phyloP scores from a whole-genome alignment of 1,140 invertebrate genomes.

The Parasteatoda tepidariorum region DNA sequence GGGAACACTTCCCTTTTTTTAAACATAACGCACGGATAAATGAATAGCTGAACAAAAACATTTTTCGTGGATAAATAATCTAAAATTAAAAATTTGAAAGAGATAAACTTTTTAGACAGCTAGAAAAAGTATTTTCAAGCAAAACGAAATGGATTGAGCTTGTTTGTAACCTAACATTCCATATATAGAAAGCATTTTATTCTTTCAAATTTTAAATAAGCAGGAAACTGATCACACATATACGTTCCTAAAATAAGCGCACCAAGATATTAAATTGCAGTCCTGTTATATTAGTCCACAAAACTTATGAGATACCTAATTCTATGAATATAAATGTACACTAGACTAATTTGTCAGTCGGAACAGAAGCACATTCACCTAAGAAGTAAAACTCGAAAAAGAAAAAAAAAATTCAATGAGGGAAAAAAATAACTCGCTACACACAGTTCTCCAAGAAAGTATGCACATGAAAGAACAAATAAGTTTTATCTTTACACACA shows the following conservation, averaged over 20 bases:
- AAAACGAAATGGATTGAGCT: no score
- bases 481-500: background rate
- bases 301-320: slow-evolving; percentile 38
- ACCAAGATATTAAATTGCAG: slow-evolving; percentile 4
- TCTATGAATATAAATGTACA: slow-evolving; percentile 51
- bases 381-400: slow-evolving; percentile 49
- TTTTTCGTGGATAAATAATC: no score
- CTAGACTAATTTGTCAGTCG: slow-evolving; percentile 37
- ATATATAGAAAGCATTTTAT: no score
- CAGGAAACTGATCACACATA: slow-evolving; percentile 26
- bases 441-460: slow-evolving; percentile 7
- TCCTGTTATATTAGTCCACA: slow-evolving; percentile 32
- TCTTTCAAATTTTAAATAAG: no score
- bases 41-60: no score
- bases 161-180: no score
- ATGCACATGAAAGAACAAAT: slow-evolving; percentile 25
- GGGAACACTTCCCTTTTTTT: no score
- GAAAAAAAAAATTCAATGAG: background rate
- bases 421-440: slow-evolving; percentile 10
- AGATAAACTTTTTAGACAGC: no score
- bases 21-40: no score
- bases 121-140: no score
- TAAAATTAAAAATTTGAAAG: no score
- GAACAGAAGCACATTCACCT: slow-evolving; percentile 37
- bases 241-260: slow-evolving; percentile 48